A percentile compares a stretch with the other conserved stretches of the same genome.
Evolutionary conservation across 2,113 vertebrate genomes (phyloP).

Genomic region (Anser brachyrhynchus): DNA sequence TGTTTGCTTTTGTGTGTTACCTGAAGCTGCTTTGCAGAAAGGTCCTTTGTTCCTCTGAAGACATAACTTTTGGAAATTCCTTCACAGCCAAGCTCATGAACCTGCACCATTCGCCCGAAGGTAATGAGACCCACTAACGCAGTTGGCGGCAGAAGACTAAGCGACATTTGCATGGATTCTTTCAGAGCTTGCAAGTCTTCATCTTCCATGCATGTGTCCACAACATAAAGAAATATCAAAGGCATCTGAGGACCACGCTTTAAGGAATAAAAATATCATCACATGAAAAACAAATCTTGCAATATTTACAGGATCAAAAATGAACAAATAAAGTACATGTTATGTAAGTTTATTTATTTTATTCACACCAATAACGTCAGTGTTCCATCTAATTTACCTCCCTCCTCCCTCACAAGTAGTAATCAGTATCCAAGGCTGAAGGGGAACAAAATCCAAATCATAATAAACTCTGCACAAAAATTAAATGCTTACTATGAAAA

Average conservation of each 20-base stretch:
- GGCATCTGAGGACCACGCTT: slow-evolving; percentile 97
- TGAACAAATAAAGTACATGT: neutral
- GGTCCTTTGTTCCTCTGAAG: slow-evolving; percentile 95
- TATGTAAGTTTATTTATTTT: neutral
- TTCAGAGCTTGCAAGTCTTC: slow-evolving; percentile 97
- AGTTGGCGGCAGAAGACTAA: slow-evolving; percentile 93
- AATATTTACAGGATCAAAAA: neutral
- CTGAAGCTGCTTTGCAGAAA: slow-evolving; percentile 96
- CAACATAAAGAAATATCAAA: slow-evolving; percentile 96
- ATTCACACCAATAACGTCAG: neutral
- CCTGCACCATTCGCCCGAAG: slow-evolving; percentile 97
- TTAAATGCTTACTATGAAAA: neutral
- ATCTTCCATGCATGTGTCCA: slow-evolving; percentile 99
- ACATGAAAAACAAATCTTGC: neutral
- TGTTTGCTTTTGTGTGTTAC: slow-evolving; percentile 63
- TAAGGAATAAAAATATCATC: slow-evolving; percentile 35
- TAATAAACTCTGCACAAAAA: neutral
- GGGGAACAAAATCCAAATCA: neutral
- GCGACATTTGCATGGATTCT: slow-evolving; percentile 97
- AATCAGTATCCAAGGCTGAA: neutral
- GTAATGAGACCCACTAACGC: slow-evolving; percentile 96
- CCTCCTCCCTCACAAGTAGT: neutral
- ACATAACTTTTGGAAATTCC: slow-evolving; percentile 98
- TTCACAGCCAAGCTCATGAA: slow-evolving; percentile 96
- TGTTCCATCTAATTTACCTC: neutral